phyloP scores from a whole-genome alignment of 2,113 vertebrate species.

The Craseonycteris thonglongyai region DNA sequence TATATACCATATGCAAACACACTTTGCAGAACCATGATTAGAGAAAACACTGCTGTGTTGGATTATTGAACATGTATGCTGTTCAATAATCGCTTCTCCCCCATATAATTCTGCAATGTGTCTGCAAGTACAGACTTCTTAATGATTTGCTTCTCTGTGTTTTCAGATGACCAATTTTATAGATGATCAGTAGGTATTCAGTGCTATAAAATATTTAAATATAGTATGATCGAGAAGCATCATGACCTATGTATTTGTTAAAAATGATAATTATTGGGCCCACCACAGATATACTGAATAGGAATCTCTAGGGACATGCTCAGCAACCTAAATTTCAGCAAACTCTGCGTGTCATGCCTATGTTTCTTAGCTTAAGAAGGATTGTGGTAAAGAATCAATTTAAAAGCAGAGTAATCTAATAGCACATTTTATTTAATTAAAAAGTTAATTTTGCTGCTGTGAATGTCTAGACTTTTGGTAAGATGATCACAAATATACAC shows the following conservation, averaged over 20 bases:
- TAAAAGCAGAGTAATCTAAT: neutral
- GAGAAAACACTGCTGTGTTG: neutral
- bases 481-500: neutral
- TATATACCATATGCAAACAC: neutral
- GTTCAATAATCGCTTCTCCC: neutral
- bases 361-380: neutral
- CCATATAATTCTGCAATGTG: neutral
- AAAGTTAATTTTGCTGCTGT: neutral
- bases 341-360: neutral
- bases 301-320: neutral
- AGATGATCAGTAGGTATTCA: neutral
- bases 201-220: neutral
- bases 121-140: neutral
- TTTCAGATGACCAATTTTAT: constrained; percentile 8
- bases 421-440: neutral
- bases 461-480: neutral
- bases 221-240: neutral
- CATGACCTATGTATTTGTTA: neutral
- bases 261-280: neutral
- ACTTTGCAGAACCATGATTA: neutral
- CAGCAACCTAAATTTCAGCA: neutral
- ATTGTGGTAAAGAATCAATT: neutral
- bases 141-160: neutral
- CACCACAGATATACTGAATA: neutral
- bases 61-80: neutral